Evolutionary conservation across 2,113 vertebrate genomes (phyloP).

Genomic region (Odocoileus virginianus): DNA sequence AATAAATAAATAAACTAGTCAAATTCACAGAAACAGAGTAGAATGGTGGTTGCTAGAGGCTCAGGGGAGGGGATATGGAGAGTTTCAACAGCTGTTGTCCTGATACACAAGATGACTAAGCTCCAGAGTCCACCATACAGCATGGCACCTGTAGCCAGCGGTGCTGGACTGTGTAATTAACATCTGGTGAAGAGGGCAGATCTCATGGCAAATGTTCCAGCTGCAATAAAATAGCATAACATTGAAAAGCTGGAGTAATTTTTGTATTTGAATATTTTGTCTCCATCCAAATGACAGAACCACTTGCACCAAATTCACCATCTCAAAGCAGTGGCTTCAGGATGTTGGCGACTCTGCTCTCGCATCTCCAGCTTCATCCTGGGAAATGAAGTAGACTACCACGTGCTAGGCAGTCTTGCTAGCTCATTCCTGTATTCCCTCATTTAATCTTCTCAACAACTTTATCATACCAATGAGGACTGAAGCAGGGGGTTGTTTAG

Average conservation of each 20-base stretch:
- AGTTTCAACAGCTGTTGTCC: neutral
- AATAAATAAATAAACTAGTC: neutral
- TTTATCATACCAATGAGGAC: too few species aligned
- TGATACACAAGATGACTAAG: neutral
- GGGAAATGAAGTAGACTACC: neutral
- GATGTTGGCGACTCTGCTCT: neutral
- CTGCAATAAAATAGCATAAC: neutral
- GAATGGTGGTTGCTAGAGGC: neutral
- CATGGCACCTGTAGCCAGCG: rapidly evolving
- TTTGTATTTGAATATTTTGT: neutral
- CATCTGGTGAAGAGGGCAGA: neutral
- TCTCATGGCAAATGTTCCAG: neutral
- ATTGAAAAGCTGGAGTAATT: neutral
- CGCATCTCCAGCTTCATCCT: neutral
- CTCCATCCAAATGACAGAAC: neutral
- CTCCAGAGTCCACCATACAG: neutral
- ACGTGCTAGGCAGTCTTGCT: rapidly evolving
- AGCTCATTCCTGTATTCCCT: neutral
- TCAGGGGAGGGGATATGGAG: too few species aligned
- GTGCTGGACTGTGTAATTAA: too few species aligned
- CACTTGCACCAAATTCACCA: neutral
- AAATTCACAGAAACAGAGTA: neutral
- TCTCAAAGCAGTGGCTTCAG: neutral
- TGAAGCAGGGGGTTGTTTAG: neutral
- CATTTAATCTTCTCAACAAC: neutral